Evolutionary conservation across 1,140 invertebrate genomes (phyloP), one percentile per base, ranked within the genome.

Genomic region (Idris sp.): DNA sequence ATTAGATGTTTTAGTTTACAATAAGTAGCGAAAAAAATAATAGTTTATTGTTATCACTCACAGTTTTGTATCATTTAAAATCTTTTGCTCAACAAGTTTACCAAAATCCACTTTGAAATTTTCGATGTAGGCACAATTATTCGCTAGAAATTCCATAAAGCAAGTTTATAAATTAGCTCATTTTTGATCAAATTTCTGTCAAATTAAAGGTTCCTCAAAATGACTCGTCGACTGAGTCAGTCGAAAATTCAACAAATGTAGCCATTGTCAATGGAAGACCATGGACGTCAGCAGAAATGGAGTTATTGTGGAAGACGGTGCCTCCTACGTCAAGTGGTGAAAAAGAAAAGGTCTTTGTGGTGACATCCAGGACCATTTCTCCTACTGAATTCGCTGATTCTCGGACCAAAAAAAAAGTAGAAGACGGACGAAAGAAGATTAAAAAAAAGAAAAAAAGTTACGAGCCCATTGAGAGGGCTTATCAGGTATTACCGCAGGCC

Each of bases 301-400:
- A 80, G 18, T 68, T 65, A 25, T 61, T 75, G 16, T 56, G 75
- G 22, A 69, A 75, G 33, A 78, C 77, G 4, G 65, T 76, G n/a
- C 41, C 74, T 36, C 64, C 11, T 1, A 89, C 92, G 19, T 83
- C 91, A 30, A 93, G 92, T 2, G 93, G 92, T 69, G 58, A 71
- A 10, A 54, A 64, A 0, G 93, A 95, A 84, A 92, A 92, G 82
- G 89, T 94, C 0, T 94, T 94, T 75, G 91, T 94, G 6, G 93
- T 94, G 1, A 94, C 93, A 2, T 92, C 93, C 5, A 90, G 92
- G 59, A 88, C 92, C 8, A 22, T 65, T 4, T 22, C 62, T 14
- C 25, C 35, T 1, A 5, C 35, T 10, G 18, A 44, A 33, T 56
- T 43, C 14, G 4, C 14, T 4, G 43, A 69, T 19, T 5, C n/a